Conservation (phyloP, 2,888 invertebrate genomes). For the Epirrhoe alternata region DNA sequence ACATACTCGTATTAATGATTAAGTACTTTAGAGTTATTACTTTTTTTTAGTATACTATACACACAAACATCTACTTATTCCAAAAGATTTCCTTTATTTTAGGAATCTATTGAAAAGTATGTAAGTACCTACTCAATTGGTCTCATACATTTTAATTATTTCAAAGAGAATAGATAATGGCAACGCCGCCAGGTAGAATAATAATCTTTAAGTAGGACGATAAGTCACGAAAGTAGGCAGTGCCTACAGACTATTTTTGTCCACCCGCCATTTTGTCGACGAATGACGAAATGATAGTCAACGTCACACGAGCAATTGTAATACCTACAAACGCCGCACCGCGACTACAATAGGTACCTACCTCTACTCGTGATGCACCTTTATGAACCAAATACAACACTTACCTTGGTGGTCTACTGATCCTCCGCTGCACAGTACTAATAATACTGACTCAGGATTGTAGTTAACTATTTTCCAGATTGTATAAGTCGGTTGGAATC, state of each 20-base stretch:
- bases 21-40: too few relatives aligned
- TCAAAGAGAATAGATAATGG: background rate
- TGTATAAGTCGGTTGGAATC: background rate
- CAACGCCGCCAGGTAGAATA: conserved; percentile 36
- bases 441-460: background rate
- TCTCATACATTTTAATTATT: too few relatives aligned
- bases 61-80: too few relatives aligned
- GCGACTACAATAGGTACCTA: conserved; percentile 3
- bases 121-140: too few relatives aligned
- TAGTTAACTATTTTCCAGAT: background rate
- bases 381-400: conserved; percentile 4
- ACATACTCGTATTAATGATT: too few relatives aligned
- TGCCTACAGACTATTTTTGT: conserved; percentile 69
- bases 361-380: background rate
- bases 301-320: conserved; percentile 38
- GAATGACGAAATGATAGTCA: conserved; percentile 67
- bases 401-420: conserved; percentile 2
- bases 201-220: conserved; percentile 64
- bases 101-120: too few relatives aligned
- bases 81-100: too few relatives aligned
- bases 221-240: conserved; percentile 67
- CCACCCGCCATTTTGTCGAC: conserved; percentile 79
- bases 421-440: background rate
- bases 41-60: too few relatives aligned
- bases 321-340: conserved; percentile 23